Conservation (phyloP, 2,888 invertebrate genomes). For the Yponomeuta sedellus region DNA sequence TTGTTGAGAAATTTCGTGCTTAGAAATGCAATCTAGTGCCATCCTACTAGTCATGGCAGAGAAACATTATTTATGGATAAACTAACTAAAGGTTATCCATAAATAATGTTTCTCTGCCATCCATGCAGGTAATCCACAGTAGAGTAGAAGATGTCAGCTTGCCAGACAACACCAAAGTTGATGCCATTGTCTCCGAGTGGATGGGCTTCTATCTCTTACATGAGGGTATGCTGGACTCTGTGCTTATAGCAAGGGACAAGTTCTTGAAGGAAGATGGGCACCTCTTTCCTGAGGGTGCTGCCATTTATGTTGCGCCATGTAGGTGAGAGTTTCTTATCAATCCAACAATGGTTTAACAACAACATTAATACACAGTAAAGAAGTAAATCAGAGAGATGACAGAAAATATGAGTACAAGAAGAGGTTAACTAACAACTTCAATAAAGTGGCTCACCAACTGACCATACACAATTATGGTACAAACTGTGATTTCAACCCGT, state of each 20-base stretch:
- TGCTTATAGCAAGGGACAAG: conserved; percentile 87
- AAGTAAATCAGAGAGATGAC: too few species aligned
- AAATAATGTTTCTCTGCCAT: too few species aligned
- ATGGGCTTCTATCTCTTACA: conserved; percentile 98
- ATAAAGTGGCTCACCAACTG: too few species aligned
- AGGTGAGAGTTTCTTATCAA: conserved; percentile 64
- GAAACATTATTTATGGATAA: too few species aligned
- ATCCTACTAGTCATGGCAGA: too few species aligned
- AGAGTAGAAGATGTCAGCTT: conserved; percentile 85
- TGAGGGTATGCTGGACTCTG: conserved; percentile 96
- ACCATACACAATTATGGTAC: too few species aligned
- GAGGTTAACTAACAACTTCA: not conserved
- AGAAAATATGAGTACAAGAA: not conserved
- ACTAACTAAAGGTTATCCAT: too few species aligned
- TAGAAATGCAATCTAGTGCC: too few species aligned
- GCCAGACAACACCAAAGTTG: conserved; percentile 81
- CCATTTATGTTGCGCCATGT: conserved; percentile 78
- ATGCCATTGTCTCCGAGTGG: conserved; percentile 97
- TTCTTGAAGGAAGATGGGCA: conserved; percentile 84
- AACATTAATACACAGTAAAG: too few species aligned
- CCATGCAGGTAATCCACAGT: conserved; percentile 81
- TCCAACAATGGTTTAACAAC: not conserved
- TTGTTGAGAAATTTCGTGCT: too few species aligned
- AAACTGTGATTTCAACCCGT: too few species aligned
- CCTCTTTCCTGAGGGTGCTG: conserved; percentile 84